Conservation (phyloP, 1,140 invertebrate genomes). For the Meloidogyne chitwoodi region DNA sequence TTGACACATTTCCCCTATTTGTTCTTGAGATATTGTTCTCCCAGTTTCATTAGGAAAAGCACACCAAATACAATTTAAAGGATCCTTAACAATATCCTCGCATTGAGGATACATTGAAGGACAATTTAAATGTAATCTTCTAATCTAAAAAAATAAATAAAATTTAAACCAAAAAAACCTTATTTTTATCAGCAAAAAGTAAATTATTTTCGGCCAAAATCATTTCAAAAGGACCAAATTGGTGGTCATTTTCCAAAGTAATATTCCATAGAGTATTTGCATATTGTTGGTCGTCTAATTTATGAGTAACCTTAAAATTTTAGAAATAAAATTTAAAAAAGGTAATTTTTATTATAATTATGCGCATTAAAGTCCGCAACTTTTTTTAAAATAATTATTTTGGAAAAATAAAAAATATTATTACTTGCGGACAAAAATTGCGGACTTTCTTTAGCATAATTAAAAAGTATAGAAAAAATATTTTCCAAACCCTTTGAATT, state of each 20-base stretch:
- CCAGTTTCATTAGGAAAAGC: constrained; percentile 10
- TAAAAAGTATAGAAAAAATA: neutral
- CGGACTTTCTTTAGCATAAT: too few species aligned
- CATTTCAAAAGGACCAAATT: constrained; percentile 1
- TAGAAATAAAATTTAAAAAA: too few species aligned
- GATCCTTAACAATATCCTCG: constrained; percentile 2
- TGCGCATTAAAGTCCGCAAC: too few species aligned
- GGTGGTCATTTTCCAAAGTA: neutral
- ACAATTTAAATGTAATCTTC: neutral
- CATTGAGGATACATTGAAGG: constrained; percentile 1
- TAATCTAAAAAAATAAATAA: neutral
- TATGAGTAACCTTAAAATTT: too few species aligned
- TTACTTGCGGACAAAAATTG: too few species aligned
- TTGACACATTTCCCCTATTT: constrained; percentile 1
- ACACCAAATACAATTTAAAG: constrained; percentile 11
- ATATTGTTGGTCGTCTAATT: neutral
- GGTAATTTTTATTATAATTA: too few species aligned
- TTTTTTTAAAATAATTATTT: neutral
- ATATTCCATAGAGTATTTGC: neutral
- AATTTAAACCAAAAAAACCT: neutral
- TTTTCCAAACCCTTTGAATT: neutral
- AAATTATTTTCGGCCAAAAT: neutral
- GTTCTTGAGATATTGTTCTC: neutral
- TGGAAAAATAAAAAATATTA: neutral
- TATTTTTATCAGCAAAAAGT: neutral